A percentile compares a stretch with the other conserved stretches of the same genome.
Evolutionary conservation across 2,888 invertebrate genomes (phyloP).

Genomic region (Hemithea aestivaria): DNA sequence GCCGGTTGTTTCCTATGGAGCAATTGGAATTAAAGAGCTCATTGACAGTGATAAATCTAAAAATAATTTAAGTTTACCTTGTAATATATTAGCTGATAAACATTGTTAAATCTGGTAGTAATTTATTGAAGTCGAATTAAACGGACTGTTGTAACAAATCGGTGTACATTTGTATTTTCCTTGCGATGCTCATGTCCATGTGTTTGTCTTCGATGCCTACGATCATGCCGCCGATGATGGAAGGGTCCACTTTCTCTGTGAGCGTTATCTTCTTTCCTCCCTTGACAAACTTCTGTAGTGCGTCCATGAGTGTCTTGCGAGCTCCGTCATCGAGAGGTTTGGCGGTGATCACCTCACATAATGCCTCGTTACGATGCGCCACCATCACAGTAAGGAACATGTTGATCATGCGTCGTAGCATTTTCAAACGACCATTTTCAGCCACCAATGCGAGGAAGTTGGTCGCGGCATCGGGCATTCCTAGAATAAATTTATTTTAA

Average conservation of each 20-base stretch:
- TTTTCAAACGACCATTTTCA: constrained; percentile 60
- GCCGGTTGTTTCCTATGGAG: constrained; percentile 46
- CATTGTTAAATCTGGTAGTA: constrained; percentile 3
- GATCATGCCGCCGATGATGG: constrained; percentile 60
- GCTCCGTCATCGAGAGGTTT: constrained; percentile 46
- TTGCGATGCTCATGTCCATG: constrained; percentile 59
- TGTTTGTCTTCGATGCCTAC: constrained; percentile 65
- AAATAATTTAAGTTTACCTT: constrained; percentile 3
- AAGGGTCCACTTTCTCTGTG: constrained; percentile 54
- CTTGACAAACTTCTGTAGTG: constrained; percentile 50
- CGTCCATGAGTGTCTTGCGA: constrained; percentile 41
- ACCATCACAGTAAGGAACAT: constrained; percentile 58
- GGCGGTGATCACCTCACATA: constrained; percentile 66
- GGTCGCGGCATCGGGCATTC: constrained; percentile 47
- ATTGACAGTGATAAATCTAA: constrained; percentile 40
- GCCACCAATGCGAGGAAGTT: constrained; percentile 59
- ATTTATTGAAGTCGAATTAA: constrained; percentile 27
- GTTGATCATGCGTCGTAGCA: constrained; percentile 50
- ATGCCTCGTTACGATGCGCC: constrained; percentile 59
- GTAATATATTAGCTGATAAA: constrained; percentile 6
- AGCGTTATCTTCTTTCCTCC: constrained; percentile 52
- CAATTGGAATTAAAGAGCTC: constrained; percentile 27
- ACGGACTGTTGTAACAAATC: constrained; percentile 50
- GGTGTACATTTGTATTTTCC: constrained; percentile 56
- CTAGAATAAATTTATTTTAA: constrained; percentile 29